Conservation (phyloP, 2,113 vertebrate genomes). For the Myiopsitta monachus region DNA sequence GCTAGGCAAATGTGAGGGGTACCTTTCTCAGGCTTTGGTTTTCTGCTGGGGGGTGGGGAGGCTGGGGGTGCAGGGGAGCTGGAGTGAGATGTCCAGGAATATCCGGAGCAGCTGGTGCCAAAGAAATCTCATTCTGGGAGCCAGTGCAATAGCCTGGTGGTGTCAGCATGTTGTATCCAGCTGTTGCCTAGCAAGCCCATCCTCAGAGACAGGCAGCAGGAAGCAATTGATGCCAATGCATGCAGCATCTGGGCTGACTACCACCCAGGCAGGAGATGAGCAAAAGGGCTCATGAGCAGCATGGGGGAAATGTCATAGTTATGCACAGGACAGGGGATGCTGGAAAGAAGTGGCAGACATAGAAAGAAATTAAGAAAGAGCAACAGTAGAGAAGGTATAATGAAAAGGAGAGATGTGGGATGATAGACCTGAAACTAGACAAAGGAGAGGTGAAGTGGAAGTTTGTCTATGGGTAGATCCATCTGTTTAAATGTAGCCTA, state of each 20-base stretch:
- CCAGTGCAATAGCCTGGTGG: background rate
- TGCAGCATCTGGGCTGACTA: background rate
- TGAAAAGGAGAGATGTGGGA: background rate
- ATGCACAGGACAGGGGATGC: background rate
- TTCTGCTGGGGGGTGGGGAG: background rate
- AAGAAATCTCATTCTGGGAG: background rate
- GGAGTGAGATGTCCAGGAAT: background rate
- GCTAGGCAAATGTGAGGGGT: background rate
- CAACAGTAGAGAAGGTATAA: background rate
- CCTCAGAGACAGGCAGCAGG: background rate
- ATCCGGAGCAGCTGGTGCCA: background rate
- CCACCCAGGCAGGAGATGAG: background rate
- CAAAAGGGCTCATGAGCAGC: background rate
- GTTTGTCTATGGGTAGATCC: background rate
- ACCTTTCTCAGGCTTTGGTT: background rate
- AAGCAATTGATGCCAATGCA: background rate
- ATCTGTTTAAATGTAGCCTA: background rate
- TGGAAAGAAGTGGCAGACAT: background rate
- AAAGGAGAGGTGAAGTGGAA: background rate
- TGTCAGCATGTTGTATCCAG: background rate
- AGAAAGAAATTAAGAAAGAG: background rate
- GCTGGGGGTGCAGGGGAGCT: background rate
- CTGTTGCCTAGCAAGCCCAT: background rate
- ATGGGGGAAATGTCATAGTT: background rate
- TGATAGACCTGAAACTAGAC: background rate